phyloP scores from a whole-genome alignment of 1,140 invertebrate species.

The Anastrepha ludens region DNA sequence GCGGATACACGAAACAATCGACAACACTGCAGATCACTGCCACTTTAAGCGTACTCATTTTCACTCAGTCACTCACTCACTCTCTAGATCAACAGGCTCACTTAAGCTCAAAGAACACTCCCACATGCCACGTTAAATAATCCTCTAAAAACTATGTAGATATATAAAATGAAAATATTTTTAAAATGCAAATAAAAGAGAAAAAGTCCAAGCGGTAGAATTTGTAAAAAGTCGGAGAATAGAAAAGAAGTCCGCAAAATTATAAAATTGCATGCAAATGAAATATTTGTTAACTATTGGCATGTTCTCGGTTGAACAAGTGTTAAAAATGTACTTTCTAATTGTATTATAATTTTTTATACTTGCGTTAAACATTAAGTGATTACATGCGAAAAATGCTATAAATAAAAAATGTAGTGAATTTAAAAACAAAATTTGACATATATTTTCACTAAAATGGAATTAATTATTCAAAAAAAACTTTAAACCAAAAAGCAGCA shows the following conservation, averaged over 20 bases:
- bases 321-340: neutral
- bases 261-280: neutral
- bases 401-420: slow-evolving; percentile 57
- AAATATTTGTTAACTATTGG: neutral
- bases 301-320: slow-evolving; percentile 15
- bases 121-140: neutral
- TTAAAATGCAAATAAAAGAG: neutral
- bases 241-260: slow-evolving; percentile 27
- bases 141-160: neutral
- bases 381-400: slow-evolving; percentile 54
- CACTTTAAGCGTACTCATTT: neutral
- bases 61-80: slow-evolving; percentile 25
- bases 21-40: neutral
- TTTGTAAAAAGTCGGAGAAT: neutral
- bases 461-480: too few species aligned
- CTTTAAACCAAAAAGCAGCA: too few species aligned
- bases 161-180: neutral
- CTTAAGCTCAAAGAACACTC: slow-evolving; percentile 24
- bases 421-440: slow-evolving; percentile 30
- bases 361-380: slow-evolving; percentile 44
- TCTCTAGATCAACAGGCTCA: slow-evolving; percentile 27
- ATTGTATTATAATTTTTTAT: slow-evolving; percentile 39
- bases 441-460: too few species aligned
- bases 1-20: slow-evolving; percentile 14
- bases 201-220: slow-evolving; percentile 26